Evolutionary conservation across 2,797 vertebrate genomes (phyloP).

Genomic region (Melanotaenia pygmaea): DNA sequence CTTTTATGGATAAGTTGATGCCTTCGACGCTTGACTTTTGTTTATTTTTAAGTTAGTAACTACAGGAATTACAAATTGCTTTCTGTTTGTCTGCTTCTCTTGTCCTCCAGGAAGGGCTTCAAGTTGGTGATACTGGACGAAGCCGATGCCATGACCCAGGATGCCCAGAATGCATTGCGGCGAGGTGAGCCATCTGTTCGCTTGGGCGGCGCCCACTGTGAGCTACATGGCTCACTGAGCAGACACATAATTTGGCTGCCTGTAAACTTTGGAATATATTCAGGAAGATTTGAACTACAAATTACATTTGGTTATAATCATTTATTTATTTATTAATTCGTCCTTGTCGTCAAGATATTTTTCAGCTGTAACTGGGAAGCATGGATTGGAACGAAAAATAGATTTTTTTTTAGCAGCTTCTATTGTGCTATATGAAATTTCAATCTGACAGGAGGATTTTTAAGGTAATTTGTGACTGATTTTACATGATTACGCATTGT

Average conservation of each 20-base stretch:
- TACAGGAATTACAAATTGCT: not conserved
- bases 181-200: slow-evolving; percentile 91
- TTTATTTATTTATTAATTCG: not conserved
- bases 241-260: slow-evolving; percentile 47
- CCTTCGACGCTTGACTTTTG: not conserved
- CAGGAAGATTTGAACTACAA: not conserved
- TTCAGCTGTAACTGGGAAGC: not conserved
- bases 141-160: slow-evolving; percentile 99
- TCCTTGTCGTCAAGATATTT: not conserved
- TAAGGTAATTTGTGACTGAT: not conserved
- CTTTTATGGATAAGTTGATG: not conserved
- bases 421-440: not conserved
- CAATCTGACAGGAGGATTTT: not conserved
- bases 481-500: not conserved
- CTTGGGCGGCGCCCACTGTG: slow-evolving; percentile 73
- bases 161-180: slow-evolving; percentile 97
- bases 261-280: slow-evolving; percentile 36
- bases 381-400: not conserved
- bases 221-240: slow-evolving; percentile 63
- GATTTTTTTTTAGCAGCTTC: not conserved
- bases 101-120: slow-evolving; percentile 91
- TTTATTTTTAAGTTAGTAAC: not conserved
- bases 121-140: slow-evolving; percentile 98
- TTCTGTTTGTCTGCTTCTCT: not conserved
- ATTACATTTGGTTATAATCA: not conserved